phyloP scores from a whole-genome alignment of 2,888 invertebrate species.

The Cheilosia variabilis region DNA sequence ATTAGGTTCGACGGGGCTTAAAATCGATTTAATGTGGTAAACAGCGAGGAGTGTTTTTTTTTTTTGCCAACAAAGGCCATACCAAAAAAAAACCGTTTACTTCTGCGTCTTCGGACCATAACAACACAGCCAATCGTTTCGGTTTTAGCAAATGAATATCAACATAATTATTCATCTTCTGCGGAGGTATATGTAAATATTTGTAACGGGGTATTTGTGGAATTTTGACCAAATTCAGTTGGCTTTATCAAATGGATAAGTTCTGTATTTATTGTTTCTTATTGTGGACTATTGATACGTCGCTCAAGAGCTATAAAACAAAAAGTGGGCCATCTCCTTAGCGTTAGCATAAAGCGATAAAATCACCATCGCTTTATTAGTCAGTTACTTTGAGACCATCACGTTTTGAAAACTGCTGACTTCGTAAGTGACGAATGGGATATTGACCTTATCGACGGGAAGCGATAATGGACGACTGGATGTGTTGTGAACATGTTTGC shows the following conservation, averaged over 20 bases:
- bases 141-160: neutral
- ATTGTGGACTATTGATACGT: neutral
- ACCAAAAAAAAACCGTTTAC: neutral
- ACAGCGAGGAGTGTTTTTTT: neutral
- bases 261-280: neutral
- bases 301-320: neutral
- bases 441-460: slow-evolving; percentile 25
- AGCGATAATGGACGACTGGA: slow-evolving; percentile 8
- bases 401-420: neutral
- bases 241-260: neutral
- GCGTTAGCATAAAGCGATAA: neutral
- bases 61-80: too few relatives aligned
- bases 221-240: slow-evolving; percentile 11
- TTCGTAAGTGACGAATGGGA: neutral
- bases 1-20: neutral
- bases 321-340: slow-evolving; percentile 21
- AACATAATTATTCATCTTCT: slow-evolving; percentile 3
- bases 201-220: slow-evolving; percentile 13
- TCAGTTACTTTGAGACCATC: neutral
- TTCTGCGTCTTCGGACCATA: neutral
- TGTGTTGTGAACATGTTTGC: slow-evolving; percentile 16
- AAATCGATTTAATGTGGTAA: slow-evolving; percentile 6
- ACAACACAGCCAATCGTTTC: neutral
- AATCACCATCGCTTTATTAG: neutral
- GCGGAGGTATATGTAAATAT: neutral